A percentile compares a stretch with the other conserved stretches of the same genome.
Evolutionary conservation across 2,888 invertebrate species (phyloP).

Genomic region (Ophonus ardosiacus): DNA sequence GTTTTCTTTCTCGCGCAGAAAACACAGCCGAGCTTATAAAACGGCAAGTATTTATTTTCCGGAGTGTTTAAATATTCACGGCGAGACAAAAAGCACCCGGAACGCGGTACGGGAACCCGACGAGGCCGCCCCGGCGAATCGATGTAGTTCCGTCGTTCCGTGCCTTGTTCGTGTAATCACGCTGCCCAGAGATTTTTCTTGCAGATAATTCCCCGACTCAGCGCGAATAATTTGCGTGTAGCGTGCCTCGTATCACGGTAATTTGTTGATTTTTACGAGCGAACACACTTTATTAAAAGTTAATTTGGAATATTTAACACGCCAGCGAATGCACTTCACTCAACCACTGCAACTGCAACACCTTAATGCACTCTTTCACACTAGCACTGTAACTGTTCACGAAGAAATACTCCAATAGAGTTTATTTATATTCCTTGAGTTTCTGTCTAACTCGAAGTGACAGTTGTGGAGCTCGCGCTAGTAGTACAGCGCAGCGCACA

Average conservation of each 20-base stretch:
- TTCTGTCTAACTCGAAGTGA: conserved; percentile 5
- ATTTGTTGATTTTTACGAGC: conserved; percentile 59
- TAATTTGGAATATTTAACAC: conserved; percentile 57
- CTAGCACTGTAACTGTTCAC: not conserved
- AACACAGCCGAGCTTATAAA: conserved; percentile 29
- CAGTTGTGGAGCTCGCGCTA: conserved; percentile 10
- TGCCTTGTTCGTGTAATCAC: conserved; percentile 46
- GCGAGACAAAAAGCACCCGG: conserved; percentile 36
- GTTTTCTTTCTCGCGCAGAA: conserved; percentile 15
- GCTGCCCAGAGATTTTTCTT: conserved; percentile 41
- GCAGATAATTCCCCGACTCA: conserved; percentile 32
- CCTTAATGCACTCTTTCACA: not conserved
- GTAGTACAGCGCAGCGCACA: not conserved
- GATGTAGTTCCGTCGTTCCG: conserved; percentile 54
- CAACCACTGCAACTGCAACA: conserved; percentile 13
- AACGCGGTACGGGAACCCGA: conserved; percentile 7
- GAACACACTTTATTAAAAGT: conserved; percentile 56
- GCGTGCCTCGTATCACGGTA: conserved; percentile 52
- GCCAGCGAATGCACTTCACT: not conserved
- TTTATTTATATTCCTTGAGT: no score
- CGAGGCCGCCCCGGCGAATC: conserved; percentile 9
- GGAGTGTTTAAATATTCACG: conserved; percentile 46
- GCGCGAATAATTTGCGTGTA: conserved; percentile 45
- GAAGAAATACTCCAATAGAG: no score
- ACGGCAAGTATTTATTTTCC: conserved; percentile 44